phyloP scores from a whole-genome alignment of 2,888 invertebrate species.

The Xestia ashworthii region DNA sequence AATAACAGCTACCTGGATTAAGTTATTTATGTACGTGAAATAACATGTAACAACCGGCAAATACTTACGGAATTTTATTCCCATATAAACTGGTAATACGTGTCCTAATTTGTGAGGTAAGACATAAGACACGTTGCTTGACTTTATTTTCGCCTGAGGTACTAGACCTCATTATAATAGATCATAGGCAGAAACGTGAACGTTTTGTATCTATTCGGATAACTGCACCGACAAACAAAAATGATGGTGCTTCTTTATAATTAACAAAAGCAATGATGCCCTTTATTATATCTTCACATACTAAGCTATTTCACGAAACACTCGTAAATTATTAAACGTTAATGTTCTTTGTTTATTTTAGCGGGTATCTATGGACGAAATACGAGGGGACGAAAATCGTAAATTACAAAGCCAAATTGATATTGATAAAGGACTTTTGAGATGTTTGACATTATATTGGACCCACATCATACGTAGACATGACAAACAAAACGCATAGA shows the following conservation, averaged over 20 bases:
- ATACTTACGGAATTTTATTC: conserved; percentile 12
- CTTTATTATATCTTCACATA: conserved; percentile 5
- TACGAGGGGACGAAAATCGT: conserved; percentile 18
- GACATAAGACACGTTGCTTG: background rate
- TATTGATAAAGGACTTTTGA: conserved; percentile 60
- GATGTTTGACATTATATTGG: conserved; percentile 50
- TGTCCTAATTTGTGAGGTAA: conserved; percentile 25
- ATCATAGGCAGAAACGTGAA: background rate
- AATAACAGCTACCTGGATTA: background rate
- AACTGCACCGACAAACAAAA: background rate
- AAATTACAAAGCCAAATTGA: conserved; percentile 55
- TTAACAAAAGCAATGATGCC: conserved; percentile 9
- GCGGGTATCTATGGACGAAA: conserved; percentile 16
- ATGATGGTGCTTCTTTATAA: background rate
- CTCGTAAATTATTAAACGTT: conserved; percentile 30
- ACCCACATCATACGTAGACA: conserved; percentile 55
- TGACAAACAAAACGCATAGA: conserved; percentile 47
- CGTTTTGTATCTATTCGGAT: background rate
- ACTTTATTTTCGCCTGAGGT: conserved; percentile 7
- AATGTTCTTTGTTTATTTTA: conserved; percentile 20
- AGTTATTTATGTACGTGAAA: background rate
- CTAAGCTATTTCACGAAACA: conserved; percentile 17
- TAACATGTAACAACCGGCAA: background rate
- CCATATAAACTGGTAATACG: conserved; percentile 17
- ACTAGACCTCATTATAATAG: background rate